A percentile compares a stretch with the other conserved stretches of the same genome.
Evolutionary conservation across 2,888 invertebrate genomes (phyloP).

Genomic region (Trichogramma dendrolimi): DNA sequence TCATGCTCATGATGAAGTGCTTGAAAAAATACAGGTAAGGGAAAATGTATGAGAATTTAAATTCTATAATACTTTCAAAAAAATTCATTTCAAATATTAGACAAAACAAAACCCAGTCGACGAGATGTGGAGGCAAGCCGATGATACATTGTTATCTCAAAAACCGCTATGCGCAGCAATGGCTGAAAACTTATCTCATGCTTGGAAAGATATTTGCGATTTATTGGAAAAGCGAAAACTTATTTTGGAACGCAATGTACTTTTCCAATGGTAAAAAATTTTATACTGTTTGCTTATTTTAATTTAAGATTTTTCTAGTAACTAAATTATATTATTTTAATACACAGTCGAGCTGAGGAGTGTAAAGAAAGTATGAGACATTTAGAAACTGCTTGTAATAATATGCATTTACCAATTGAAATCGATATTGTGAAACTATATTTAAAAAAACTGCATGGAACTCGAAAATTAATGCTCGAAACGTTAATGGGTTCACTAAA

Average conservation of each 20-base stretch:
- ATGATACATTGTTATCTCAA: constrained; percentile 74
- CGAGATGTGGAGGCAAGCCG: constrained; percentile 81
- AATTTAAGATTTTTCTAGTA: neutral
- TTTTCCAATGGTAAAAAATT: constrained; percentile 63
- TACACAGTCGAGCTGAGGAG: constrained; percentile 60
- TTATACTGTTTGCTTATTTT: neutral
- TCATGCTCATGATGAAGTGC: constrained; percentile 76
- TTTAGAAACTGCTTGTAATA: constrained; percentile 67
- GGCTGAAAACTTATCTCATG: constrained; percentile 72
- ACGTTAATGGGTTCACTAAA: constrained; percentile 76
- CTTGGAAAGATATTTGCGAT: constrained; percentile 79
- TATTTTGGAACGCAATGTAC: constrained; percentile 72
- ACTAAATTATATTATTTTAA: neutral
- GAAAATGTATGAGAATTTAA: neutral
- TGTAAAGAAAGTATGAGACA: constrained; percentile 67
- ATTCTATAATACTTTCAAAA: neutral
- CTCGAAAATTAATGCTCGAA: constrained; percentile 69
- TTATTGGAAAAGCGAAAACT: constrained; percentile 73
- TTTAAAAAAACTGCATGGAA: constrained; percentile 67
- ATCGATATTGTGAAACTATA: constrained; percentile 68
- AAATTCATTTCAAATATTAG: constrained; percentile 51
- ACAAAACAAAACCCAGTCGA: constrained; percentile 85
- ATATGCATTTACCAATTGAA: constrained; percentile 66
- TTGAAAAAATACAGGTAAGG: constrained; percentile 73
- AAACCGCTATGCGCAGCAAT: constrained; percentile 82